These are phyloP conservation scores for Prunella fulvescens DNA, from an alignment of 2,113 vertebrate genomes.

Conservation along the genomic window DNA sequence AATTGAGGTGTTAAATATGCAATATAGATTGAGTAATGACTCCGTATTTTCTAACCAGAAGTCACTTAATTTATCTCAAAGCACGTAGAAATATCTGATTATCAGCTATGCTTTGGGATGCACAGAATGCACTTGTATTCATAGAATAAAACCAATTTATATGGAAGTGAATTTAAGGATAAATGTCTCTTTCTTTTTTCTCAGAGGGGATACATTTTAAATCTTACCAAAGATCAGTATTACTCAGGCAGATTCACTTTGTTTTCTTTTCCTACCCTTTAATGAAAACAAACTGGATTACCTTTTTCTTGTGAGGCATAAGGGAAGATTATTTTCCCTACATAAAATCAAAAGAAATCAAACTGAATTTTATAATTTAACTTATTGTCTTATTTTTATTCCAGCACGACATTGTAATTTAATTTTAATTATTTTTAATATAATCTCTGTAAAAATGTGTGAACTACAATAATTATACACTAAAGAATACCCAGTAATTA, in stretches of 20 bases:
- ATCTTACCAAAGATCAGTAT: neutral
- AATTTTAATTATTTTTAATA: neutral
- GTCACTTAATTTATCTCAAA: neutral
- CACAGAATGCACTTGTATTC: neutral
- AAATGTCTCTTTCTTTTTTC: neutral
- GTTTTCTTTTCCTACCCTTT: neutral
- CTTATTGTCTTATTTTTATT: neutral
- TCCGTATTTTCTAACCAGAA: neutral
- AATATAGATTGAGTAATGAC: neutral
- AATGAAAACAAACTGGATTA: neutral
- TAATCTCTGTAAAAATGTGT: neutral
- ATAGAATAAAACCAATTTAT: neutral
- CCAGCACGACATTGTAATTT: neutral
- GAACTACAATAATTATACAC: neutral
- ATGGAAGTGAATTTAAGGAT: neutral
- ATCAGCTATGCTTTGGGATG: neutral
- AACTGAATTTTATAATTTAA: neutral
- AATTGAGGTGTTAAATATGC: neutral
- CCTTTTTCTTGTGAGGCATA: neutral
- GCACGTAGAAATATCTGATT: neutral
- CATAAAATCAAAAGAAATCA: neutral
- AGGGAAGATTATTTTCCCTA: neutral
- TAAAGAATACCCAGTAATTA: neutral
- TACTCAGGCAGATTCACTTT: neutral
- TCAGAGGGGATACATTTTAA: neutral